phyloP scores from a whole-genome alignment of 2,888 invertebrate genomes.

The Netelia virgata region DNA sequence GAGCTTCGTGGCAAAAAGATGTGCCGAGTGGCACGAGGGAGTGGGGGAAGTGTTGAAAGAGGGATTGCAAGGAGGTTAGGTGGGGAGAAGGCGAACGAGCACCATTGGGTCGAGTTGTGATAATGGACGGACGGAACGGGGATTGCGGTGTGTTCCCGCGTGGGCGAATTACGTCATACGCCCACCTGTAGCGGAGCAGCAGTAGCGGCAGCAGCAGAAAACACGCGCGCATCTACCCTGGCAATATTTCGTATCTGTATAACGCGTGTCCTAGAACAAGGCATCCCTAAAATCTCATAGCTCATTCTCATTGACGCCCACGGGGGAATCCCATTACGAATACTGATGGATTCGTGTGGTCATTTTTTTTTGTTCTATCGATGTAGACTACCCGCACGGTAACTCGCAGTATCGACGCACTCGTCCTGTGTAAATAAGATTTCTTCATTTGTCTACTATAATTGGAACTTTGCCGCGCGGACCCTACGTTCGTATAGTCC shows the following conservation, averaged over 20 bases:
- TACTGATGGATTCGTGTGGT: not conserved
- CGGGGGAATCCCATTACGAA: not conserved
- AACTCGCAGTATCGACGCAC: not conserved
- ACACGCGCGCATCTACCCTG: conserved; percentile 70
- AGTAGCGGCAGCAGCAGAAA: conserved; percentile 51
- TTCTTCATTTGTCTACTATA: not conserved
- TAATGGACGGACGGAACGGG: conserved; percentile 76
- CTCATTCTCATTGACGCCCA: conserved; percentile 10
- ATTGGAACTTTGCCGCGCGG: not conserved
- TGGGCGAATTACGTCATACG: conserved; percentile 83
- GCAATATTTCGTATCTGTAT: conserved; percentile 47
- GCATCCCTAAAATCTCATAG: not conserved
- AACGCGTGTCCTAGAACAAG: conserved; percentile 70
- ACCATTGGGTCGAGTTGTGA: conserved; percentile 71
- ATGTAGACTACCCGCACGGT: not conserved
- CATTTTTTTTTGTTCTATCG: not conserved
- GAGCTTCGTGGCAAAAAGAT: no score
- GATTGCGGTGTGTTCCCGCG: conserved; percentile 71
- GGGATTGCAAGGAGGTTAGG: not conserved
- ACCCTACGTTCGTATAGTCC: no score
- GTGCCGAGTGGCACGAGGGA: no score
- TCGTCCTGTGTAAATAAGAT: not conserved
- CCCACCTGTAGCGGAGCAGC: conserved; percentile 80
- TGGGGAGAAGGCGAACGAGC: conserved; percentile 18
- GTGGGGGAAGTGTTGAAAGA: conserved; percentile 1